Evolutionary conservation across 2,797 vertebrate genomes (phyloP).

Genomic region (Rachycentron canadum): DNA sequence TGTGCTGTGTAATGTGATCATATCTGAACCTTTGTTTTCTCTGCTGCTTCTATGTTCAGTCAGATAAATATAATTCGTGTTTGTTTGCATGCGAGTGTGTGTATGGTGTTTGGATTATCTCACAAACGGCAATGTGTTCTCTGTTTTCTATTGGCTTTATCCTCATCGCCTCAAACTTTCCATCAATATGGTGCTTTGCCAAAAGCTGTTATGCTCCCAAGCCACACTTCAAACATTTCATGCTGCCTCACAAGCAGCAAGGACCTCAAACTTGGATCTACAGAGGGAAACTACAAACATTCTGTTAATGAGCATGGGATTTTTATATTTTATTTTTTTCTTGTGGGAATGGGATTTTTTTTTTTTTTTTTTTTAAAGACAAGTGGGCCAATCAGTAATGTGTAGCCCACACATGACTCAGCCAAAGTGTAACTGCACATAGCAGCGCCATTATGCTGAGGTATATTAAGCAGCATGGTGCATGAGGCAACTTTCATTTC

Average conservation of each 20-base stretch:
- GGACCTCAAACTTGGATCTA: constrained; percentile 19
- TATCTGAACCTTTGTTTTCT: constrained; percentile 17
- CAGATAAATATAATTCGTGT: constrained; percentile 12
- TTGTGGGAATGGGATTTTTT: not conserved
- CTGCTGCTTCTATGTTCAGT: constrained; percentile 15
- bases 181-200: constrained; percentile 39
- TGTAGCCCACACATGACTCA: constrained; percentile 12
- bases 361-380: not conserved
- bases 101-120: constrained; percentile 6
- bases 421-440: constrained; percentile 19
- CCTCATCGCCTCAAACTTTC: constrained; percentile 23
- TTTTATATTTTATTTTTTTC: not conserved
- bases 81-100: not conserved
- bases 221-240: constrained; percentile 48
- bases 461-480: constrained; percentile 10
- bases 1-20: constrained; percentile 8
- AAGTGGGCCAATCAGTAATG: not conserved
- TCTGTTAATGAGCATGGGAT: constrained; percentile 8
- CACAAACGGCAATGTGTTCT: constrained; percentile 14
- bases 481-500: constrained; percentile 11
- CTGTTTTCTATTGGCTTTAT: constrained; percentile 31
- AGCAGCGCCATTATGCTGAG: constrained; percentile 5
- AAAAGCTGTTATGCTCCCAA: constrained; percentile 46
- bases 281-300: constrained; percentile 29
- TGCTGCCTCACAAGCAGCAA: constrained; percentile 18